Base-by-base conservation (phyloP, 2,113 vertebrate genomes). In the Orientallactaga bullata region DNA sequence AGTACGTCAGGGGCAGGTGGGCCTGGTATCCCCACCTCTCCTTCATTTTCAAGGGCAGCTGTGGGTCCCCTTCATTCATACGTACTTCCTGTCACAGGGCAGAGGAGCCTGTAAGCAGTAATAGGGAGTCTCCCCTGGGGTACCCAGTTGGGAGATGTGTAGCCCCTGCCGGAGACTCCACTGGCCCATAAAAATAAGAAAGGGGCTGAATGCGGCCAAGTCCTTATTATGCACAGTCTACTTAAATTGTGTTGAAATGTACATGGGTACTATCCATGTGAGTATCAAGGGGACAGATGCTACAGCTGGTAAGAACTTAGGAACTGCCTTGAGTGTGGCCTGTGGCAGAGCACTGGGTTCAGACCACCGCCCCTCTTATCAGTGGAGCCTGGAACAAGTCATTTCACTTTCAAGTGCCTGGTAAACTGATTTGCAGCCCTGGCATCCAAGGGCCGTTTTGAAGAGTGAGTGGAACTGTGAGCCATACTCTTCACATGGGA, bases 181-280 rank as follows among this genome's bases (percentile, higher is more conserved):
- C 5, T 32, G 35, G 26, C 58, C 79, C 35, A 12, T 11, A 66
- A 68, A 35, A 6, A 60, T 84, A 83, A 63, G 91, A 76, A 85
- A 35, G 16, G 39, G 58, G 28, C 71, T 93, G 11, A 76, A 69
- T 71, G 51, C 35, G 11, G 32, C 35, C 39, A 20, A 51, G 61
- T 61, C 30, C 13, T 68, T 77, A 30, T 3, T 88, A 26, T 60
- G n/a, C 24, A 24, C 12, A 18, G 35, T 69, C 63, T 12, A 1
- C 51, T 90, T 95, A 84, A 11, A 4, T 55, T 47, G 39, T 83
- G 72, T 91, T 85, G 71, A 91, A 77, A 55, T 80, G 23, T 32
- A 83, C 85, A 13, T 24, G 69, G 87, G 65, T 9, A n/a, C 89
- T 80, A 42, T 7, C 73, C 66, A 24, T 37, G 13, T 76, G 51